Conservation (phyloP, 2,113 vertebrate species). For the Cinclus mexicanus region DNA sequence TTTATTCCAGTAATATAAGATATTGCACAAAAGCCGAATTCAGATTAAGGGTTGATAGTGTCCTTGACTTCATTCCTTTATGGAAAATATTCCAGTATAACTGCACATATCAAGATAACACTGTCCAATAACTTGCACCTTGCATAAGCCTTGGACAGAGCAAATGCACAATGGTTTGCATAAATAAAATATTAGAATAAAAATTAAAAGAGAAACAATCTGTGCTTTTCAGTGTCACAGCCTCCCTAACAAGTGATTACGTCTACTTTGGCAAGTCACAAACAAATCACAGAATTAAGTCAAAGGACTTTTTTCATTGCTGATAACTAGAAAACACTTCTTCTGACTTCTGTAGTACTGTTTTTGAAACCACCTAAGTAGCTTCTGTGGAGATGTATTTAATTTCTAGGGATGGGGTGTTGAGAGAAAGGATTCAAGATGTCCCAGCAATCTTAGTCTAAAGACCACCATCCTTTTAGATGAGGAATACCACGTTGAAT, state of each 20-base stretch:
- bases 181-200: neutral
- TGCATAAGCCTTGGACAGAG: neutral
- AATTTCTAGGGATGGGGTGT: neutral
- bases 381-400: neutral
- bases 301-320: neutral
- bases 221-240: neutral
- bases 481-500: neutral
- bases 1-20: constrained; percentile 44
- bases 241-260: neutral
- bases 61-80: neutral
- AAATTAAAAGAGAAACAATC: neutral
- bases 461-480: neutral
- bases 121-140: neutral
- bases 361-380: neutral
- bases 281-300: neutral
- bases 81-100: neutral
- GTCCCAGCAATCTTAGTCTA: neutral
- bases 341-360: neutral
- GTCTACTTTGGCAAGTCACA: neutral
- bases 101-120: neutral
- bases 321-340: neutral
- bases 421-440: neutral
- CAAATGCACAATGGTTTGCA: neutral
- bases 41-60: neutral
- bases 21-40: constrained; percentile 13